Evolutionary conservation across 2,797 vertebrate genomes (phyloP).

Genomic region (Enteromius thamalakanensis): DNA sequence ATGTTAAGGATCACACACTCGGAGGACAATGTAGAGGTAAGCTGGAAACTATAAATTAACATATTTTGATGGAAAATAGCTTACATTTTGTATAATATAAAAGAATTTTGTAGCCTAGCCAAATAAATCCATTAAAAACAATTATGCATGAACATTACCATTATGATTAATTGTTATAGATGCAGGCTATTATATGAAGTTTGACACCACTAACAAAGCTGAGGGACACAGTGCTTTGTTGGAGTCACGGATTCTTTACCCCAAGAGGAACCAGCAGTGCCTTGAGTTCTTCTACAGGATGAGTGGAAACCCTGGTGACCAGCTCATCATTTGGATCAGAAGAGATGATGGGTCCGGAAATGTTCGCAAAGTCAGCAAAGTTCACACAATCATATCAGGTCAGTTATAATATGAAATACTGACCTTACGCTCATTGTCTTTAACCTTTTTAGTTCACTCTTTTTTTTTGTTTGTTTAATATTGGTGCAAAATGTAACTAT

Average conservation of each 20-base stretch:
- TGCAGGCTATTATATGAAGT: constrained; percentile 87
- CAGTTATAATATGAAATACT: constrained; percentile 30
- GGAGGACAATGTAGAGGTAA: constrained; percentile 84
- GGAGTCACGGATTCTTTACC: constrained; percentile 89
- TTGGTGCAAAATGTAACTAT: background rate
- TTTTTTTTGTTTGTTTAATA: background rate
- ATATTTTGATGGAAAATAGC: background rate
- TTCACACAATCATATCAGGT: constrained; percentile 83
- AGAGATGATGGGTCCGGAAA: constrained; percentile 82
- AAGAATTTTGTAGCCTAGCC: background rate
- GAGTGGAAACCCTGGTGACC: constrained; percentile 77
- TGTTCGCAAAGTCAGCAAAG: constrained; percentile 76
- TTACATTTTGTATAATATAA: background rate
- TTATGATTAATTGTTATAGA: constrained; percentile 68
- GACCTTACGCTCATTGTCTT: background rate
- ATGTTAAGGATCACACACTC: constrained; percentile 82
- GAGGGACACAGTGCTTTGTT: constrained; percentile 77
- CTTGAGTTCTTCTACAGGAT: constrained; percentile 91
- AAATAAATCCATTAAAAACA: background rate
- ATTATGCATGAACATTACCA: background rate
- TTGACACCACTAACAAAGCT: constrained; percentile 70
- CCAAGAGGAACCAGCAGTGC: constrained; percentile 84
- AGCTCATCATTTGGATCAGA: constrained; percentile 83
- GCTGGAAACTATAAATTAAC: background rate
- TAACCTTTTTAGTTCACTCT: background rate